These are phyloP conservation scores for Pogonophryne albipinna DNA, from an alignment of 2,797 vertebrate species.

Conservation along the genomic window DNA sequence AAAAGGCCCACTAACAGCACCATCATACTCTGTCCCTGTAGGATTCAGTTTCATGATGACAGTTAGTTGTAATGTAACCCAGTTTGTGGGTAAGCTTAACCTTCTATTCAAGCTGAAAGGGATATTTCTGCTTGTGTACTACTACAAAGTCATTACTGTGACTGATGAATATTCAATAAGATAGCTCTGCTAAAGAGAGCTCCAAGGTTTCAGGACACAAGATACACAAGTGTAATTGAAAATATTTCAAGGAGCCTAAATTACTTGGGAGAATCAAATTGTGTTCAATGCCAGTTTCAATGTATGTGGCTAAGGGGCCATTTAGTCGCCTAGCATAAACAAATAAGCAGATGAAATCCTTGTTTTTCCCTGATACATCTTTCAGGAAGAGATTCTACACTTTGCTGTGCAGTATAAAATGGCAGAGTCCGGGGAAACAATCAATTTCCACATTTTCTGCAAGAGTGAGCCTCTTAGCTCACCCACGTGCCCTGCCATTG, in stretches of 20 bases:
- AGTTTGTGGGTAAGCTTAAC: conserved; percentile 49
- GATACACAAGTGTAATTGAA: conserved; percentile 50
- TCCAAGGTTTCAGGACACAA: conserved; percentile 49
- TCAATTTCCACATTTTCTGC: conserved; percentile 51
- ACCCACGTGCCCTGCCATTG: conserved; percentile 63
- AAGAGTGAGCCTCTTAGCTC: conserved; percentile 58
- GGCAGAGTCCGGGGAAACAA: conserved; percentile 44
- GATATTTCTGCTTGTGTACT: conserved; percentile 7
- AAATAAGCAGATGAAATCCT: conserved; percentile 57
- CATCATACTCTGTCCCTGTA: conserved; percentile 26
- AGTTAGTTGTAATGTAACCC: conserved; percentile 57
- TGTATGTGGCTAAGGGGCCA: conserved; percentile 40
- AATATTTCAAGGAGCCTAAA: conserved; percentile 45
- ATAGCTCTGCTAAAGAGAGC: conserved; percentile 23
- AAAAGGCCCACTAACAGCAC: conserved; percentile 26
- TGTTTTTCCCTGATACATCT: conserved; percentile 29
- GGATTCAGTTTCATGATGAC: conserved; percentile 60
- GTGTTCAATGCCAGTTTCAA: conserved; percentile 45
- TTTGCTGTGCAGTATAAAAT: conserved; percentile 33
- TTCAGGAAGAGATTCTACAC: conserved; percentile 34
- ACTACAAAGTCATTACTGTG: conserved; percentile 49
- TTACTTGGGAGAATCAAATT: conserved; percentile 53
- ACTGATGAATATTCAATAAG: conserved; percentile 60
- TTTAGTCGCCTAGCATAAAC: conserved; percentile 57
- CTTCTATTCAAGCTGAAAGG: conserved; percentile 38